Conservation (phyloP, 2,797 vertebrate genomes). For the Spizella passerina region DNA sequence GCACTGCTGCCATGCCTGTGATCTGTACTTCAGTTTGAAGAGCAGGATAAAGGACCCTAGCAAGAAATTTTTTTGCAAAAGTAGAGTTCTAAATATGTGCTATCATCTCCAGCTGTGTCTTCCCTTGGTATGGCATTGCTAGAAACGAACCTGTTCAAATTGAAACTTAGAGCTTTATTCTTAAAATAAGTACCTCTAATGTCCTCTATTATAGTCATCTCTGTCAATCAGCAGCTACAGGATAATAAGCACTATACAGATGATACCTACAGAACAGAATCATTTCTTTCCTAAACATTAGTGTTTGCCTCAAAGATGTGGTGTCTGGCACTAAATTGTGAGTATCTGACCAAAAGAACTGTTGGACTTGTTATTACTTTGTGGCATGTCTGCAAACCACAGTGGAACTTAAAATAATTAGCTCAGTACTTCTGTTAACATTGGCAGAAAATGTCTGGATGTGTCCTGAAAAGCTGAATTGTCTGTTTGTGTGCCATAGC, state of each 20-base stretch:
- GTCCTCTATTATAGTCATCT: fast-evolving
- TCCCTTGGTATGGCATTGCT: not conserved
- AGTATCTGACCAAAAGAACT: not conserved
- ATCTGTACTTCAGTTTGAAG: not conserved
- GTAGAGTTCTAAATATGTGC: not conserved
- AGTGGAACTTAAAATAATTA: not conserved
- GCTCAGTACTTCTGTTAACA: not conserved
- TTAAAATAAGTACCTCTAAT: not conserved
- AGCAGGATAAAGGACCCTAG: not conserved
- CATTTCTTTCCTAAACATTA: not conserved
- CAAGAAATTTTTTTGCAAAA: not conserved
- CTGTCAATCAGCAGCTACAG: fast-evolving
- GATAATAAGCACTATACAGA: not conserved
- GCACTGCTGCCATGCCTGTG: not conserved
- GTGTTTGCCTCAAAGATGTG: not conserved
- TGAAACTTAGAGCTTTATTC: not conserved
- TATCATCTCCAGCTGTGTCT: not conserved
- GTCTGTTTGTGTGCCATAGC: slow-evolving; percentile 68
- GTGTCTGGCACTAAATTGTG: not conserved
- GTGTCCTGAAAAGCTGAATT: not conserved
- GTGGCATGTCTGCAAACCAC: not conserved
- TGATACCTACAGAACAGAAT: not conserved
- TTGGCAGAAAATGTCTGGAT: not conserved
- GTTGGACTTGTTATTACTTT: not conserved
- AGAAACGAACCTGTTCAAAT: not conserved